Base-by-base conservation (phyloP, 2,113 vertebrate species). In the Archilochus colubris region DNA sequence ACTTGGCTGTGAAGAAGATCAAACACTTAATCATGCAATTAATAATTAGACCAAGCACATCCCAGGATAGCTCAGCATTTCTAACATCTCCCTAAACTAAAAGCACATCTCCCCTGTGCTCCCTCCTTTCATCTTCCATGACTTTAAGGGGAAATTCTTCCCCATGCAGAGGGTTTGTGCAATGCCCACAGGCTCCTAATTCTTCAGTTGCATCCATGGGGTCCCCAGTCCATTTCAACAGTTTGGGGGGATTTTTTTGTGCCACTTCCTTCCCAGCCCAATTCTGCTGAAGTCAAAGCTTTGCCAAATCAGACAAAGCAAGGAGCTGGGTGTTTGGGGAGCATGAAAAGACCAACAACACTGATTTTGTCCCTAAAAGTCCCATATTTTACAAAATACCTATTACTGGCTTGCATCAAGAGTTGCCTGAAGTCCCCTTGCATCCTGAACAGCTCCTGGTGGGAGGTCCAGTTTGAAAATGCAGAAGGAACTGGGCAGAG, bases 21-120 rank as follows among this genome's bases (percentile, higher is more conserved):
- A 96, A 93, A 93, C 88, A 30, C 93, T 86, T 93, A 76, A 93
- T 74, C 91, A 74, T 9, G 55, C 27, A 2, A n/a, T 80, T 59
- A 54, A 67, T 86, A 91, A 94, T 89, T 72, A 76, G 11, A 78
- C 46, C 38, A 14, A 58, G 82, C 70, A 57, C 67, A 82, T 36
- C 72, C 27, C 21, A 79, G 74, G 73, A 64, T n/a, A 69, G 77
- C 53, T 48, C 33, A 76, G 73, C 78, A 72, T 76, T 72, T 53
- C 13, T 43, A 86, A 23, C 14, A 17, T 67, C 92, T 76, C 80
- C 51, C 72, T 25, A 11, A 58, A 68, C 81, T 44, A 38, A 82
- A 36, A 2, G 8, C 59, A 69, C 9, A 10, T 31, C 50, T 89
- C 81, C 73, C 63, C 64, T 48, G 21, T 9, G 63, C 40, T 55